Base-by-base conservation (phyloP, 1,140 invertebrate genomes). In the Anthonomus grandis region DNA sequence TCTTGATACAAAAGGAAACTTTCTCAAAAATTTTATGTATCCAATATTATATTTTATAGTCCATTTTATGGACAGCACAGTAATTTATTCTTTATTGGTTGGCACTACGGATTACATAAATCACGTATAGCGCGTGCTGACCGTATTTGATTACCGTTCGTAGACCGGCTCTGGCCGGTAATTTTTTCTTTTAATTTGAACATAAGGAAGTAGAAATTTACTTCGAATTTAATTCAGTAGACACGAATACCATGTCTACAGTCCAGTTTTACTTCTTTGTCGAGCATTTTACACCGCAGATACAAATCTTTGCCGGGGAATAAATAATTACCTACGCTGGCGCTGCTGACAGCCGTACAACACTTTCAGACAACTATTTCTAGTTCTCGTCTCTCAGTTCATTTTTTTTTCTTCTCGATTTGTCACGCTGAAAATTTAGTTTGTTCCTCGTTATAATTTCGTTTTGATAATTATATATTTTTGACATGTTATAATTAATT, bases 171-270 rank as follows among this genome's bases (percentile, higher is more conserved):
- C n/a, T n/a, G n/a, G n/a, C n/a, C n/a, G n/a, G n/a, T 22, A 31
- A n/a, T 49, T 56, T 56, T 49, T 56, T 49, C 45, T 45, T 41
- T 47, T 38, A 57, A 41, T 57, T 57, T 45, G 23, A 57, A 57
- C 55, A 57, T 57, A 57, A 57, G 55, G 55, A 57, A 57, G 55
- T 57, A 57, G 55, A 57, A 50, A 57, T 50, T 57, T 57, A 57
- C 55, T 50, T 50, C 31, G 55, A 57, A 50, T 57, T 57, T 57
- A 57, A 57, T 57, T 57, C 55, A 57, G 55, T 57, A 57, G 55
- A 57, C 55, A 57, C 55, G 55, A 57, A 57, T 57, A 57, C 36
- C 55, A 44, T 57, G 55, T 57, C 55, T 57, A 57, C 46, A 57
- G 50, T 57, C 55, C 55, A 57, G 55, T 57, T 57, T 57, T 57